Conservation (phyloP, 2,113 vertebrate species). For the Misgurnus anguillicaudatus region DNA sequence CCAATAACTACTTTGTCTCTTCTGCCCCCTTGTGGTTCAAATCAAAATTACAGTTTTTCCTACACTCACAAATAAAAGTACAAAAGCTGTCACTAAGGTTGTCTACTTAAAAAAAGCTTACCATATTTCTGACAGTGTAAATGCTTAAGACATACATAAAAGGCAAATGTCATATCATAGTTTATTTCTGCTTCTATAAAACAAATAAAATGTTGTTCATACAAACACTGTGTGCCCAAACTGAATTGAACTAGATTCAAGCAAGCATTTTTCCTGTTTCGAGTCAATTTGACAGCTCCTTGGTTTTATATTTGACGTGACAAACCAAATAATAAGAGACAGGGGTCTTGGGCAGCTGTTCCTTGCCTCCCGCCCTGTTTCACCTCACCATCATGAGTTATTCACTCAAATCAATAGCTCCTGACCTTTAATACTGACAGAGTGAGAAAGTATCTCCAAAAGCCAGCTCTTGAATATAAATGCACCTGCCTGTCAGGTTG, state of each 20-base stretch:
- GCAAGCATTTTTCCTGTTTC: background rate
- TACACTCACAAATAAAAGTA: too few species aligned
- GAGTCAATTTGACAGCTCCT: background rate
- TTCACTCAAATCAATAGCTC: slow-evolving; percentile 28
- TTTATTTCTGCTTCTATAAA: too few species aligned
- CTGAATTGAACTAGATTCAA: background rate
- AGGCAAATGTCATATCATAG: too few species aligned
- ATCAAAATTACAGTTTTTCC: background rate
- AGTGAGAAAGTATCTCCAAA: slow-evolving; percentile 8
- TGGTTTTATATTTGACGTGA: background rate
- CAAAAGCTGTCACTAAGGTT: too few species aligned
- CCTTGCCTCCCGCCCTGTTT: slow-evolving; percentile 12
- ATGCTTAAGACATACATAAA: too few species aligned
- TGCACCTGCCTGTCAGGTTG: slow-evolving; percentile 16
- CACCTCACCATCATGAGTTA: background rate
- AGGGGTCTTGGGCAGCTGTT: background rate
- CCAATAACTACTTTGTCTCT: background rate
- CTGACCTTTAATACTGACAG: slow-evolving; percentile 31
- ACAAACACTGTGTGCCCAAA: too few species aligned
- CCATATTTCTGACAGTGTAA: too few species aligned
- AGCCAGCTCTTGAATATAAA: slow-evolving; percentile 14
- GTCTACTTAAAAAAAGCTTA: background rate
- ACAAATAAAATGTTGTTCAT: too few species aligned
- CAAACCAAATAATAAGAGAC: slow-evolving; percentile 16
- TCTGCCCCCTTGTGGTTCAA: slow-evolving; percentile 33